Conservation (phyloP, 2,113 vertebrate genomes). For the Boleophthalmus pectinirostris region DNA sequence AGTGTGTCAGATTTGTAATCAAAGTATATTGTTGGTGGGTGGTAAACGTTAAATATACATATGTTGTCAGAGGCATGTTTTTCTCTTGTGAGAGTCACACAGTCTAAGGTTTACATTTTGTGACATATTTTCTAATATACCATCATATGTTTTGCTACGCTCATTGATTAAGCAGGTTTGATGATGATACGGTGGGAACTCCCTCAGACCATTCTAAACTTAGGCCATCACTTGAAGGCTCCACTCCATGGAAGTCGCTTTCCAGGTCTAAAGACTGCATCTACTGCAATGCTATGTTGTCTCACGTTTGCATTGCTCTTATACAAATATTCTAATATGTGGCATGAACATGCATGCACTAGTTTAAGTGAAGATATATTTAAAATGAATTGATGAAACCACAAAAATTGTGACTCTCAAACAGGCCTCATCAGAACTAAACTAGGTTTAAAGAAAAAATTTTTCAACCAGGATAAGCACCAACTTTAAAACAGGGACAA, state of each 20-base stretch:
- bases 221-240: constrained; percentile 79
- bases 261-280: constrained; percentile 79
- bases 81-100: not conserved
- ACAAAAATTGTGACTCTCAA: no score
- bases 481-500: not conserved
- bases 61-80: not conserved
- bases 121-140: not conserved
- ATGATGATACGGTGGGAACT: constrained; percentile 85
- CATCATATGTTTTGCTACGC: constrained; percentile 27
- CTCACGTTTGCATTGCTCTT: constrained; percentile 23
- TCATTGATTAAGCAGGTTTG: constrained; percentile 75
- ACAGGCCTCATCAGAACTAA: not conserved
- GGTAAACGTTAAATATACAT: not conserved
- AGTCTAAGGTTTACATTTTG: not conserved
- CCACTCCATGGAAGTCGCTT: constrained; percentile 74
- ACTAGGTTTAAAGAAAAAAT: not conserved
- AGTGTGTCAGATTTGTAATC: no score
- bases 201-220: constrained; percentile 80
- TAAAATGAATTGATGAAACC: no score
- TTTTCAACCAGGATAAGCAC: not conserved
- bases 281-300: constrained; percentile 24
- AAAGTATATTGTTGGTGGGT: not conserved
- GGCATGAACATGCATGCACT: not conserved
- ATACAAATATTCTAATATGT: not conserved
- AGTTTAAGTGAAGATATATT: not conserved